A percentile compares a stretch with the other conserved stretches of the same genome.
These are phyloP conservation scores for Mormyrus proboscirostris DNA, from an alignment of 2,797 vertebrate genomes.

Conservation along the genomic window DNA sequence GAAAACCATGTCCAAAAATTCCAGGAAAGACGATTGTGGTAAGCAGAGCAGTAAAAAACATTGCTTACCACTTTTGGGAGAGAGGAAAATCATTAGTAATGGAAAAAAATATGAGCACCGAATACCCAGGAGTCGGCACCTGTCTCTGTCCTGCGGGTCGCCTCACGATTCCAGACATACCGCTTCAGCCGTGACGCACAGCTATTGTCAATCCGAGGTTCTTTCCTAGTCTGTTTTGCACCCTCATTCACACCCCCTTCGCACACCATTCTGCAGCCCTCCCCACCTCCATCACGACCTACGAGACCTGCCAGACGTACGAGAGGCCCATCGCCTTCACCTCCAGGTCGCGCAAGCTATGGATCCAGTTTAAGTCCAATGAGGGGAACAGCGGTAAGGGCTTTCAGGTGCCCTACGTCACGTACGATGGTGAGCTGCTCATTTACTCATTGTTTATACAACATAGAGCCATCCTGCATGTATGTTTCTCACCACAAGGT, in stretches of 20 bases:
- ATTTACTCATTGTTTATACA: neutral
- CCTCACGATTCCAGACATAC: neutral
- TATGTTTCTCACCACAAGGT: neutral
- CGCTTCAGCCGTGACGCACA: neutral
- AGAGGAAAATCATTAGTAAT: neutral
- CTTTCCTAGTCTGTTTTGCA: neutral
- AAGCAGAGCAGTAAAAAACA: neutral
- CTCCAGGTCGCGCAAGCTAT: slow-evolving; percentile 87
- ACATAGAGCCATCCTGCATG: neutral
- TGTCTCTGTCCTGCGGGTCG: neutral
- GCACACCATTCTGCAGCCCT: slow-evolving; percentile 59
- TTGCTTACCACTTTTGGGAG: neutral
- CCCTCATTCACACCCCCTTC: neutral
- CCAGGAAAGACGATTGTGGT: neutral
- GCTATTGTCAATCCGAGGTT: neutral
- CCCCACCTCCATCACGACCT: slow-evolving; percentile 89
- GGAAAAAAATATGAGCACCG: neutral
- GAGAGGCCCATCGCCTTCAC: slow-evolving; percentile 95
- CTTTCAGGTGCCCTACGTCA: slow-evolving; percentile 95
- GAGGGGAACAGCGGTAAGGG: slow-evolving; percentile 94
- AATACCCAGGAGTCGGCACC: neutral
- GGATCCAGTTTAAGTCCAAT: slow-evolving; percentile 96
- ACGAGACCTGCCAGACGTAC: slow-evolving; percentile 94
- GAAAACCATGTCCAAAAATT: neutral
- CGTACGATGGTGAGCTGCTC: slow-evolving; percentile 76